Evolutionary conservation across 2,113 vertebrate genomes (phyloP), one percentile per base, ranked within the genome.

Genomic region (Plecturocebus donacophilus): DNA sequence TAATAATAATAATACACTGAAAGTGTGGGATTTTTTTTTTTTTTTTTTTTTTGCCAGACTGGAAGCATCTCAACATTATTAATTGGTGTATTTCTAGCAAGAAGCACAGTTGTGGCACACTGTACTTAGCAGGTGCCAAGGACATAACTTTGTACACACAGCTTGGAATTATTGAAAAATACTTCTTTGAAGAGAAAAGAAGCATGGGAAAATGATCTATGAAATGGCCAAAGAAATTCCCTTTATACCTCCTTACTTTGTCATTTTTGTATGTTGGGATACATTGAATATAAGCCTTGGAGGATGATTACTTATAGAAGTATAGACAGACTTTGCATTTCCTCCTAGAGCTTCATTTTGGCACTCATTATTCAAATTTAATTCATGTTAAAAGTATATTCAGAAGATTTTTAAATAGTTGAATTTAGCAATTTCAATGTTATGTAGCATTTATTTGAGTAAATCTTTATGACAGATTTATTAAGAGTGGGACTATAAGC

Each of bases 341-440:
- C 1, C 0, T 6, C 61, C 30, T 81, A 64, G 47, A 84, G 21
- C 27, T 93, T 91, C 73, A 49, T 64, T 77, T 77, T 89, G 30
- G 1, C 23, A 32, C 23, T 58, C 3, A 38, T 9, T 40, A 56
- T 85, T 96, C 88, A 75, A 76, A 82, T 92, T 93, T 47, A 77
- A 32, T 93, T 91, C 25, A 47, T 52, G 32, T 61, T 75, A 61
- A 49, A 76, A 52, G 5, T 89, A 9, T 79, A 79, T 30, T 56
- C n/a, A 87, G 54, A 45, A 96, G 49, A 64, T 30, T 92, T 96
- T 92, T 90, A 92, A 79, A 32, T 27, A 86, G 10, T 86, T 82
- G 5, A 3, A 91, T 89, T 93, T 90, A 58, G 89, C 32, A 92
- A 38, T 73, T 12, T 2, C 6, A 66, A 76, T 58, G 27, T 70